Conservation (phyloP, 92 coral and sea anemone species). For the Pocillopora grandis region DNA sequence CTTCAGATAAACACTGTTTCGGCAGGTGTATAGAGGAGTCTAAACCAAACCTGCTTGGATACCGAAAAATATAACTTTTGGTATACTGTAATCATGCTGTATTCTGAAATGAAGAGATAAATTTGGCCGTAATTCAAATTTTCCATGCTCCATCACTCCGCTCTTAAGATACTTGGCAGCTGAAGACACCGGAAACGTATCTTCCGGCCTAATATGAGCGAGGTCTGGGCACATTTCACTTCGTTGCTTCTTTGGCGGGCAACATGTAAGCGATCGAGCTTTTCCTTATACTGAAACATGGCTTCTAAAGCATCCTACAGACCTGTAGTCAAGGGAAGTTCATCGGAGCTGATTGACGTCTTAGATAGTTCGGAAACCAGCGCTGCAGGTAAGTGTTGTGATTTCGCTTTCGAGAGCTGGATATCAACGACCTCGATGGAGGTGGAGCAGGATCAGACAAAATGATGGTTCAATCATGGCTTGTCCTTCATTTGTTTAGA, state of each 20-base stretch:
- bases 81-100: too few relatives aligned
- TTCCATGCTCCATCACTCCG: too few relatives aligned
- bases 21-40: too few relatives aligned
- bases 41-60: too few relatives aligned
- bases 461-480: background rate
- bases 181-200: background rate
- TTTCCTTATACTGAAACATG: background rate
- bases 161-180: too few relatives aligned
- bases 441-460: background rate
- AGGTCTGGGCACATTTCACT: background rate
- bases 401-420: background rate
- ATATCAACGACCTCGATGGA: background rate
- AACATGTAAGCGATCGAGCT: background rate
- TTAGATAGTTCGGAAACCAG: slow-evolving; percentile 25
- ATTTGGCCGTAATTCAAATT: too few relatives aligned
- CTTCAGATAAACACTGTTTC: too few relatives aligned
- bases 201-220: background rate
- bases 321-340: background rate
- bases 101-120: too few relatives aligned
- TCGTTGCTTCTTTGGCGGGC: background rate
- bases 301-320: background rate
- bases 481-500: background rate
- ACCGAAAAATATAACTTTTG: too few relatives aligned
- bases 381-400: slow-evolving; percentile 2
- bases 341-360: slow-evolving; percentile 34